These are phyloP conservation scores for Syngnathus floridae DNA, from an alignment of 2,113 vertebrate genomes.

Conservation along the genomic window DNA sequence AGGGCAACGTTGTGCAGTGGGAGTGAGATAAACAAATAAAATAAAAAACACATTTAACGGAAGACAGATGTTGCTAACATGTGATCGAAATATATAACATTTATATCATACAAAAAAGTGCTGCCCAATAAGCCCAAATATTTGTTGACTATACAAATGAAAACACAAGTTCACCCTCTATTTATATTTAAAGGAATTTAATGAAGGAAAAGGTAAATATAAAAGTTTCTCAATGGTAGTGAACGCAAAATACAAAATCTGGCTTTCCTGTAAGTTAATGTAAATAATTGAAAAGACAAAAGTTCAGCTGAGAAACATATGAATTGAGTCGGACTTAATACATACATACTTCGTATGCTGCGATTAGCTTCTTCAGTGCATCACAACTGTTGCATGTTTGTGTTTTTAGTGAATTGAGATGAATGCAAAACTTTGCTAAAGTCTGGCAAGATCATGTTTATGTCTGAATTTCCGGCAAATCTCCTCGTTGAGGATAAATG, in stretches of 20 bases:
- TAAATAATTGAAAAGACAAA: too few species aligned
- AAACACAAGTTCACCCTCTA: not conserved
- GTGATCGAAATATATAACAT: not conserved
- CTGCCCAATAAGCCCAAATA: not conserved
- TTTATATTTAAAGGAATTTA: not conserved
- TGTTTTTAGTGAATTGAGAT: not conserved
- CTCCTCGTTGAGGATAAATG: slow-evolving; percentile 66
- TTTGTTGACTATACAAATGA: not conserved
- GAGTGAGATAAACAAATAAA: not conserved
- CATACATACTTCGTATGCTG: too few species aligned
- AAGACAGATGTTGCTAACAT: not conserved
- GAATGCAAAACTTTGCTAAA: not conserved
- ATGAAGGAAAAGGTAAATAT: slow-evolving; percentile 9
- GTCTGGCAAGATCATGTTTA: not conserved
- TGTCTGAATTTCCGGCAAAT: not conserved
- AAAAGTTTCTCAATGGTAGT: not conserved
- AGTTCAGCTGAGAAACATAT: not conserved
- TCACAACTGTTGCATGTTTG: not conserved
- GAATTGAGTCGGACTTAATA: not conserved
- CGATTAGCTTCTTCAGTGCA: not conserved
- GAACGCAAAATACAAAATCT: slow-evolving; percentile 8
- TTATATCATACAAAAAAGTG: slow-evolving; percentile 5
- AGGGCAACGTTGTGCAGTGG: not conserved
- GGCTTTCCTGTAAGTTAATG: not conserved
- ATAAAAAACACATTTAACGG: not conserved